These are phyloP conservation scores for Melieria omissa DNA, from an alignment of 2,888 invertebrate genomes.

Conservation along the genomic window DNA sequence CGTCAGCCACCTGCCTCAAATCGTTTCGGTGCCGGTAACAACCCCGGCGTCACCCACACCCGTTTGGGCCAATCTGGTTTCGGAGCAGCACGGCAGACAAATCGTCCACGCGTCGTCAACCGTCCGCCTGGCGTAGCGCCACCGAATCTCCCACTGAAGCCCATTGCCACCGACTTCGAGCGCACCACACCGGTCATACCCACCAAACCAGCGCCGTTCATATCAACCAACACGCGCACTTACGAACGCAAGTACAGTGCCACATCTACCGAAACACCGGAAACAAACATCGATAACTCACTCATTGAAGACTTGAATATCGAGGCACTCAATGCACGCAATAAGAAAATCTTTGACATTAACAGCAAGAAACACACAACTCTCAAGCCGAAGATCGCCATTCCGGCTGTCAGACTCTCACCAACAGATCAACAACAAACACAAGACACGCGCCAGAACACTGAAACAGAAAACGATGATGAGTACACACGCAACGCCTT, in stretches of 20 bases:
- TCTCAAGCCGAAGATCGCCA: conserved; percentile 55
- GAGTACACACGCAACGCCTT: conserved; percentile 37
- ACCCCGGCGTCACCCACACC: conserved; percentile 25
- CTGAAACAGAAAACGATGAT: conserved; percentile 46
- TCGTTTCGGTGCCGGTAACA: conserved; percentile 25
- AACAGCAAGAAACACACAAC: conserved; percentile 67
- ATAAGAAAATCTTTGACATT: conserved; percentile 69
- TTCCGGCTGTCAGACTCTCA: conserved; percentile 32
- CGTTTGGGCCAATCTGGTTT: conserved; percentile 45
- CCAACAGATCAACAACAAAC: conserved; percentile 43
- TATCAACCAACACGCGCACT: conserved; percentile 60
- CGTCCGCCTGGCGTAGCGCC: conserved; percentile 56
- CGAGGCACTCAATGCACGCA: conserved; percentile 69
- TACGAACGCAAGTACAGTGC: conserved; percentile 64
- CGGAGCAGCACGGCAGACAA: conserved; percentile 47
- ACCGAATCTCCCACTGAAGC: conserved; percentile 58
- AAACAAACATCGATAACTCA: conserved; percentile 55
- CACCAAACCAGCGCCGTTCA: conserved; percentile 60
- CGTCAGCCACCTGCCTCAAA: conserved; percentile 31
- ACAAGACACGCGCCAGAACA: conserved; percentile 42
- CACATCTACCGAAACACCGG: conserved; percentile 53
- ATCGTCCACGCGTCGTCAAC: conserved; percentile 58
- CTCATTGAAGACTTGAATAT: conserved; percentile 67
- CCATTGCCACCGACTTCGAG: conserved; percentile 59
- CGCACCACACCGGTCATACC: conserved; percentile 55